These are phyloP conservation scores for Anthopleura xanthogrammica DNA, from an alignment of 92 coral and sea anemone species.

Conservation along the genomic window DNA sequence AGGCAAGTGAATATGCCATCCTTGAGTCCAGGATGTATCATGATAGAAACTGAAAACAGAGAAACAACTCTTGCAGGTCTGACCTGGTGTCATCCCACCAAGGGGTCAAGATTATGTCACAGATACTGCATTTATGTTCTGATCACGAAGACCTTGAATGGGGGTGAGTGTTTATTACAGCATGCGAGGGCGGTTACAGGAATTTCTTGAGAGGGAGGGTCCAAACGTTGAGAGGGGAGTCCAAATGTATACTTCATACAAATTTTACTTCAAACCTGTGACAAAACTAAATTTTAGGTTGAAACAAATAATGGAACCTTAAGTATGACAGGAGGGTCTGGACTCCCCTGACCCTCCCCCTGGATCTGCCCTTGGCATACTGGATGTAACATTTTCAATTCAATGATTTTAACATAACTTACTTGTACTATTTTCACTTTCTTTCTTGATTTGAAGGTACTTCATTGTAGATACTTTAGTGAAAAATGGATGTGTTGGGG, in stretches of 20 bases:
- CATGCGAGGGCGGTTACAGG: too few relatives aligned
- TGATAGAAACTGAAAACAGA: neutral
- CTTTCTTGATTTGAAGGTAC: slow-evolving; percentile 42
- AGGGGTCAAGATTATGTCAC: slow-evolving; percentile 70
- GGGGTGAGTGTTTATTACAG: slow-evolving; percentile 62
- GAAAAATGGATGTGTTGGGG: slow-evolving; percentile 54
- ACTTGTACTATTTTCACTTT: neutral
- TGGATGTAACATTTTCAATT: too few relatives aligned
- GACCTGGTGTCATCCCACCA: slow-evolving; percentile 49
- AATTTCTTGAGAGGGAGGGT: too few relatives aligned
- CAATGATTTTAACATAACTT: neutral
- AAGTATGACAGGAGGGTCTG: too few relatives aligned
- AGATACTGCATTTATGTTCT: slow-evolving; percentile 74
- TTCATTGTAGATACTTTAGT: slow-evolving; percentile 71
- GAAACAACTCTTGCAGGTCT: slow-evolving; percentile 34
- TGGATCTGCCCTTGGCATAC: too few relatives aligned
- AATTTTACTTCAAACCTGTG: too few relatives aligned
- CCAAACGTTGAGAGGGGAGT: too few relatives aligned
- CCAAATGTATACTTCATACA: too few relatives aligned
- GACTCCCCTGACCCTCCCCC: too few relatives aligned
- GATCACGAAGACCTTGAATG: slow-evolving; percentile 79
- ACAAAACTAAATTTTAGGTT: too few relatives aligned
- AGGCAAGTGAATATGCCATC: too few relatives aligned
- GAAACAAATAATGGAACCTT: too few relatives aligned
- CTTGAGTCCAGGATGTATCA: neutral